phyloP scores from a whole-genome alignment of 2,113 vertebrate genomes.

The Otolemur garnettii region DNA sequence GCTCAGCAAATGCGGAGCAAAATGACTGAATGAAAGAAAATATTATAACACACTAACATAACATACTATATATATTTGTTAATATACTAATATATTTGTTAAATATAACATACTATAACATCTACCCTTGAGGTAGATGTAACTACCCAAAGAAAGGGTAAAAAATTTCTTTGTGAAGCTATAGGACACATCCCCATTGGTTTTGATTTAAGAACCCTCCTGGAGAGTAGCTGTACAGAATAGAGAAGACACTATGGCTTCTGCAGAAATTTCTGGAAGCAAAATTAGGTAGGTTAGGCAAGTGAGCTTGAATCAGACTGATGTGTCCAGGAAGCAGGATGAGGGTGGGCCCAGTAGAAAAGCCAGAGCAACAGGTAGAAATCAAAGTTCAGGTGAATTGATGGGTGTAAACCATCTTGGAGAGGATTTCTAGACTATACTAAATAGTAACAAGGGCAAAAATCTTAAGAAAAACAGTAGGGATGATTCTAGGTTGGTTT shows the following conservation, averaged over 20 bases:
- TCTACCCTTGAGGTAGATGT: neutral
- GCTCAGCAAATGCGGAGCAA: neutral
- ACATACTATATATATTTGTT: no score
- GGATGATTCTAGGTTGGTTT: neutral
- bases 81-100: no score
- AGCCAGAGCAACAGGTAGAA: neutral
- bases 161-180: neutral
- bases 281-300: neutral
- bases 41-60: neutral
- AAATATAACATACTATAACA: neutral
- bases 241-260: neutral
- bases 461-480: neutral
- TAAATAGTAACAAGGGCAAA: neutral
- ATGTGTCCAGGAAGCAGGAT: neutral
- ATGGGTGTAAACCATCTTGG: neutral
- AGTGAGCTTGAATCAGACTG: neutral
- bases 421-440: neutral
- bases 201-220: neutral
- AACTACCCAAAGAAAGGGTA: neutral
- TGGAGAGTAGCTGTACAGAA: neutral
- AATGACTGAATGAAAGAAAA: conserved; percentile 3
- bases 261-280: conserved; percentile 26
- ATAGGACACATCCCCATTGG: neutral
- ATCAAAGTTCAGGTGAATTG: neutral
- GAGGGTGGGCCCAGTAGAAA: neutral